Base-by-base conservation (phyloP, 2,797 vertebrate genomes). In the Lepilemur septentrionalis region DNA sequence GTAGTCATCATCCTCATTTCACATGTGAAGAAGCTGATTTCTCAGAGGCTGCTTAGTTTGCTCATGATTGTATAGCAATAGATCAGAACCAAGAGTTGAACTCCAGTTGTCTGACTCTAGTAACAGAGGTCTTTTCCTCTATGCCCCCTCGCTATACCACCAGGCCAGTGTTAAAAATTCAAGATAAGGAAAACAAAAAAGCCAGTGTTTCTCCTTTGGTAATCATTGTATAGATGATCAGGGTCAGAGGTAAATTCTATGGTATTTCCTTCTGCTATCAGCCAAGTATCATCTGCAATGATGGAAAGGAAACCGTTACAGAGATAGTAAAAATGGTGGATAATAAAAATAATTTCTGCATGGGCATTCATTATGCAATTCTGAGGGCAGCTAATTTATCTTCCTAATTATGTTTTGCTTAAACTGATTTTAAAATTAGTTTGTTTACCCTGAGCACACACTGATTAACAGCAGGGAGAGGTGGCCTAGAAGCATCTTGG, bases 351-450 rank as follows among this genome's bases (percentile, higher is more conserved):
- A 89, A 89, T 65, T 81, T 78, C 57, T 94, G 84, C 79, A 75
- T 94, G 69, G 82, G 84, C 78, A 93, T 91, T 95, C 94, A 82
- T 96, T 96, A 94, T 97, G 85, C 69, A 97, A 35, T 93, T 88
- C 70, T 15, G 43, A 86, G 92, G 69, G 80, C 80, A 83, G 82
- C 91, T 95, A 91, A 91, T 98, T 97, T 97, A 95, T 96, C 96
- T 97, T 96, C 73, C 75, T 97, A 96, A 97, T 97, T 97, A 97
- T 96, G 93, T 97, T 98, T 97, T 96, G 59, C 91, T 96, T 95
- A 93, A 95, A 86, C 82, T 94, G 91, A 97, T 98, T 97, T 97
- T 94, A 97, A 97, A 97, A 97, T 97, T 93, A 95, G 94, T 92
- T 92, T 97, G 96, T 97, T 98, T 97, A 97, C 75, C 57, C 90